Evolutionary conservation across 2,888 invertebrate species (phyloP).

Genomic region (Iphiclides podalirius): DNA sequence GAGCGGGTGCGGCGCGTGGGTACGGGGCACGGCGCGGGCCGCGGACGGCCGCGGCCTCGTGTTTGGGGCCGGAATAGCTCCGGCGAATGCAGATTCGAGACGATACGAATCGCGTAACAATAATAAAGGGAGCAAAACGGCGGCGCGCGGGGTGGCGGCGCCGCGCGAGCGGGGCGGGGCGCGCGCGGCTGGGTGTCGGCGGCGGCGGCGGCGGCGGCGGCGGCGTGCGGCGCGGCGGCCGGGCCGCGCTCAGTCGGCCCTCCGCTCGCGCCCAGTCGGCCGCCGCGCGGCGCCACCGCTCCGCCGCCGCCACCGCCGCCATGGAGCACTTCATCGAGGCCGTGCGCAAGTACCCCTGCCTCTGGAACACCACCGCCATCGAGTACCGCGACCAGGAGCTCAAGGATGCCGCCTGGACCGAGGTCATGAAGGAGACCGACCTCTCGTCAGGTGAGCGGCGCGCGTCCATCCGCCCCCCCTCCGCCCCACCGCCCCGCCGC

Average conservation of each 20-base stretch:
- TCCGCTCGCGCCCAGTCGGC: no score
- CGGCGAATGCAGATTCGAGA: slow-evolving; percentile 23
- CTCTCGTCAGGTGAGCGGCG: slow-evolving; percentile 72
- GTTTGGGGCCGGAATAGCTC: not conserved
- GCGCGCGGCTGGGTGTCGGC: slow-evolving; percentile 35
- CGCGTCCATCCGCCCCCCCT: slow-evolving; percentile 78
- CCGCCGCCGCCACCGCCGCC: slow-evolving; percentile 34
- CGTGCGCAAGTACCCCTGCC: slow-evolving; percentile 70
- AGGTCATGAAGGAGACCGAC: slow-evolving; percentile 71
- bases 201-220: slow-evolving; percentile 34
- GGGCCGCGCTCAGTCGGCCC: slow-evolving; percentile 26
- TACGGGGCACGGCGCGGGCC: no score
- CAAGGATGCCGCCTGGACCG: slow-evolving; percentile 73
- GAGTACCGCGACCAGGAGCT: slow-evolving; percentile 76
- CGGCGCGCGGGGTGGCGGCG: slow-evolving; percentile 28
- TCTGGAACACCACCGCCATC: slow-evolving; percentile 72
- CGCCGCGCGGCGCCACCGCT: slow-evolving; percentile 31
- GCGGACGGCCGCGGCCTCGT: no score
- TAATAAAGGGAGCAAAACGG: slow-evolving; percentile 20
- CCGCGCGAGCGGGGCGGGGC: slow-evolving; percentile 29
- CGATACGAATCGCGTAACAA: slow-evolving; percentile 21
- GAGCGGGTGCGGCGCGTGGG: not conserved
- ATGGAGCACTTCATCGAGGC: slow-evolving; percentile 72
- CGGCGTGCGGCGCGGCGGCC: slow-evolving; percentile 33
- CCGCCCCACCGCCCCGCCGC: slow-evolving; percentile 57